Evolutionary conservation across 2,113 vertebrate genomes (phyloP).

Genomic region (Pogona vitticeps): DNA sequence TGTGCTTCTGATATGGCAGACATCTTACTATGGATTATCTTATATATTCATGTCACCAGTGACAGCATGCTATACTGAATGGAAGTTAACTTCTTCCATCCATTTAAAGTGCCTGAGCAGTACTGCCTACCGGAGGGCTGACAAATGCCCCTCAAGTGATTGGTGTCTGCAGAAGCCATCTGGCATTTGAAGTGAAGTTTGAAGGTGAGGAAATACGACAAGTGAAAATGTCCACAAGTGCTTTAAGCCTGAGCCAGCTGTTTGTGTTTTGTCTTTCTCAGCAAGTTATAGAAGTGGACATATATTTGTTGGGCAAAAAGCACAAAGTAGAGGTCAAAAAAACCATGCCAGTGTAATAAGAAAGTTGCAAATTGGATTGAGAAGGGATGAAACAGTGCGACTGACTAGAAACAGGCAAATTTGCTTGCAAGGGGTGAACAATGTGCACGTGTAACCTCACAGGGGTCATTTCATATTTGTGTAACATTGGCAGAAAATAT

Average conservation of each 20-base stretch:
- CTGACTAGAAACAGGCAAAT: not conserved
- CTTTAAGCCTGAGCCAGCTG: not conserved
- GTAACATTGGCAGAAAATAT: not conserved
- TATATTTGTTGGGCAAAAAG: not conserved
- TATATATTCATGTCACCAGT: not conserved
- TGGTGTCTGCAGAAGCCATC: conserved; percentile 6
- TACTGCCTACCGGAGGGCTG: not conserved
- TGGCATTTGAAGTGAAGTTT: conserved; percentile 22
- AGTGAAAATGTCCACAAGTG: conserved; percentile 4
- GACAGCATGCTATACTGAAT: not conserved
- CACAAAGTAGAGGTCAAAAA: not conserved
- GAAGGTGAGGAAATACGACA: conserved; percentile 12
- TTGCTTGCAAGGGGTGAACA: not conserved
- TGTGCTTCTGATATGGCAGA: not conserved
- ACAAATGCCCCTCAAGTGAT: not conserved
- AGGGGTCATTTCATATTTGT: not conserved
- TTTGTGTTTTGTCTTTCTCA: not conserved
- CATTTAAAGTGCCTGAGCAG: not conserved
- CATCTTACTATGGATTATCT: not conserved
- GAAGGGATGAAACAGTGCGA: not conserved
- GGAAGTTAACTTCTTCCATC: not conserved
- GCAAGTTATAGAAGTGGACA: not conserved
- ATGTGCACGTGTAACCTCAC: not conserved
- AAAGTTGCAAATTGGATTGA: not conserved
- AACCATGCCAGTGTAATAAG: not conserved